These are phyloP conservation scores for Argynnis bischoffii DNA, from an alignment of 2,888 invertebrate genomes.

Conservation along the genomic window DNA sequence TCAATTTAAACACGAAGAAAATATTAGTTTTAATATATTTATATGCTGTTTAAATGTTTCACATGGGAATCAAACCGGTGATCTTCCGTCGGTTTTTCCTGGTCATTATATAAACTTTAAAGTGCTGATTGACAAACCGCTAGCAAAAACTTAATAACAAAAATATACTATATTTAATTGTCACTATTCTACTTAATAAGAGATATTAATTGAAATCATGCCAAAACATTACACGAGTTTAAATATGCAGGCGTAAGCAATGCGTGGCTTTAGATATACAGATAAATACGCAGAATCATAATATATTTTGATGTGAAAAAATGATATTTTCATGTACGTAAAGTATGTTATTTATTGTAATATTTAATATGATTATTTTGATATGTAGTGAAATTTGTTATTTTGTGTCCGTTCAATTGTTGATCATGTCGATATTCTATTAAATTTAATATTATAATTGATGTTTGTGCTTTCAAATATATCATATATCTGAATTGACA, in stretches of 20 bases:
- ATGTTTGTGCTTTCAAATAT: conserved; percentile 24
- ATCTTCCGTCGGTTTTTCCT: too few relatives aligned
- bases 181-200: background rate
- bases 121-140: too few relatives aligned
- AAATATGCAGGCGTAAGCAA: background rate
- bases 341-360: conserved; percentile 34
- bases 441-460: conserved; percentile 35
- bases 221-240: background rate
- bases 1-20: too few relatives aligned
- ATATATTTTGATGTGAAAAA: conserved; percentile 22
- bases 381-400: conserved; percentile 40
- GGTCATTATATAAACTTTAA: too few relatives aligned
- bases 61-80: too few relatives aligned
- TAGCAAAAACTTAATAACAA: too few relatives aligned
- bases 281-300: background rate
- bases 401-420: conserved; percentile 39
- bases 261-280: background rate
- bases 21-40: background rate
- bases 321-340: conserved; percentile 32
- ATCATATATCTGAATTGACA: background rate
- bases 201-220: conserved; percentile 4
- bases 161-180: too few relatives aligned
- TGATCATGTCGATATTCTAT: conserved; percentile 43
- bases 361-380: conserved; percentile 27
- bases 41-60: too few relatives aligned